A percentile compares a stretch with the other conserved stretches of the same genome.
Conservation (phyloP, 1,140 invertebrate genomes). For the Psix sp. region DNA sequence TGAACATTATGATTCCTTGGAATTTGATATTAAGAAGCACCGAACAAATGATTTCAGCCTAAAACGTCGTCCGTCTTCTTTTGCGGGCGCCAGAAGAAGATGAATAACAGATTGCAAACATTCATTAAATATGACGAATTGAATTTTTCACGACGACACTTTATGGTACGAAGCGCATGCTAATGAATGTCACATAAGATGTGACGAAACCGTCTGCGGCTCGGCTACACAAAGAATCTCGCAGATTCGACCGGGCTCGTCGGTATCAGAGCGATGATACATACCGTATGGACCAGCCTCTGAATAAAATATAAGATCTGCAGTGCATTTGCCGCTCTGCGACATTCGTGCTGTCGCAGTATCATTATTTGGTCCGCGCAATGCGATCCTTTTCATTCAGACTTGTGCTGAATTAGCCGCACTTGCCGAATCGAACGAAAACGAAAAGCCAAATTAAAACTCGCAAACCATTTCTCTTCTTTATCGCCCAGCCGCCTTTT, state of each 20-base stretch:
- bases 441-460: conserved; percentile 18
- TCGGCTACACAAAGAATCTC: conserved; percentile 37
- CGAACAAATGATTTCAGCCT: no score
- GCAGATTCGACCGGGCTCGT: conserved; percentile 41
- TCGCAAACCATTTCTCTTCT: background rate
- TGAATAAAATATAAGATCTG: conserved; percentile 61
- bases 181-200: conserved; percentile 43
- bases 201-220: conserved; percentile 11
- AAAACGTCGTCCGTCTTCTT: no score
- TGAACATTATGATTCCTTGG: no score
- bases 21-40: no score
- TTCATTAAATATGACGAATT: conserved; percentile 33
- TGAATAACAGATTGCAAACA: conserved; percentile 4
- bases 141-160: conserved; percentile 29
- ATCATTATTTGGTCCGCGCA: conserved; percentile 53
- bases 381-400: conserved; percentile 47
- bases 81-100: no score
- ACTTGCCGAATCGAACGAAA: conserved; percentile 9
- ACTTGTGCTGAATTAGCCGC: conserved; percentile 46
- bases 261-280: conserved; percentile 50
- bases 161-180: conserved; percentile 24
- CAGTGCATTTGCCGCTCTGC: conserved; percentile 61
- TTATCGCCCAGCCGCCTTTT: no score
- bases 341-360: conserved; percentile 59
- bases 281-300: conserved; percentile 52